phyloP scores from a whole-genome alignment of 2,113 vertebrate genomes.

The Periophthalmus modestus region DNA sequence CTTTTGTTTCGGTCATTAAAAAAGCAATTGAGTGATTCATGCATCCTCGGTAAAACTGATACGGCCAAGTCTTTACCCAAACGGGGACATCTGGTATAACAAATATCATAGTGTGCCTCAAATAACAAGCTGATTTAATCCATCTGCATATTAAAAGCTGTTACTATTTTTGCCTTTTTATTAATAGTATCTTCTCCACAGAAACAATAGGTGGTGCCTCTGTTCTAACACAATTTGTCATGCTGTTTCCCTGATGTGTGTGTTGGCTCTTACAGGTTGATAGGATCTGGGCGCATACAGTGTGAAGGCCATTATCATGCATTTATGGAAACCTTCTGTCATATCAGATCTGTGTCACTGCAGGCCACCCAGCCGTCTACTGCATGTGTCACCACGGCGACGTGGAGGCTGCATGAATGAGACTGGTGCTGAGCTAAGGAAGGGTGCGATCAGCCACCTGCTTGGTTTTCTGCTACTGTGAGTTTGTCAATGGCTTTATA shows the following conservation, averaged over 20 bases:
- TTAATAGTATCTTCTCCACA: not conserved
- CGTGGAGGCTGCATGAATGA: constrained; percentile 31
- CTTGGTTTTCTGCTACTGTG: constrained; percentile 10
- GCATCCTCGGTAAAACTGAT: constrained; percentile 13
- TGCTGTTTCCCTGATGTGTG: constrained; percentile 9
- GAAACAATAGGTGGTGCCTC: constrained; percentile 18
- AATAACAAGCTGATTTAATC: constrained; percentile 1
- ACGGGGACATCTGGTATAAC: constrained; percentile 4
- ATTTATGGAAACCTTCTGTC: constrained; percentile 62
- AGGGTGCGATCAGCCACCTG: constrained; percentile 27
- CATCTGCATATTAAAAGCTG: not conserved
- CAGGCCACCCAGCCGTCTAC: constrained; percentile 41
- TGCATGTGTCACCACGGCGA: constrained; percentile 49
- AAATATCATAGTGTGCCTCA: not conserved
- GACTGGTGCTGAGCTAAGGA: constrained; percentile 32
- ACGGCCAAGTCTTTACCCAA: constrained; percentile 10
- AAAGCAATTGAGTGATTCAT: constrained; percentile 35
- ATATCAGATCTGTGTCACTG: constrained; percentile 59
- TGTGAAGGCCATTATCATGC: constrained; percentile 65
- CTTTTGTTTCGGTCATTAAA: constrained; percentile 44
- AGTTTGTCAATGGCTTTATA: not conserved
- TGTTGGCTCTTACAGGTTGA: constrained; percentile 36
- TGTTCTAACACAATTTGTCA: constrained; percentile 10
- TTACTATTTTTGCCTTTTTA: not conserved
- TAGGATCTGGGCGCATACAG: constrained; percentile 27